phyloP scores from a whole-genome alignment of 2,888 invertebrate genomes.

The Drosophila suboccidentalis region DNA sequence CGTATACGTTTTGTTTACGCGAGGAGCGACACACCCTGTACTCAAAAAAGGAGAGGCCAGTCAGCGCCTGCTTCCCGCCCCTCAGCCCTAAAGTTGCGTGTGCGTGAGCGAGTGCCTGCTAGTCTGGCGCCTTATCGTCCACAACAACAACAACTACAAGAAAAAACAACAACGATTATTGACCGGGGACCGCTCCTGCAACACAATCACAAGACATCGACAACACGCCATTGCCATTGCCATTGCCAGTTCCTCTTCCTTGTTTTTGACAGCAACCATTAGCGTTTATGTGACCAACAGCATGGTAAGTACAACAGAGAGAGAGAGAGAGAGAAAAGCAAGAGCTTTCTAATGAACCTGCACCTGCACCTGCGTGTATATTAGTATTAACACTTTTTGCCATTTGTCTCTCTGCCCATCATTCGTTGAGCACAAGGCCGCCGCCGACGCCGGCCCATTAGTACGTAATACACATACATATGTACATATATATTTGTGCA shows the following conservation, averaged over 20 bases:
- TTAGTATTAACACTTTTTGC: constrained; percentile 36
- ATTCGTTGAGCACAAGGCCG: constrained; percentile 50
- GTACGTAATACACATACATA: constrained; percentile 11
- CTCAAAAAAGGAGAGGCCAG: constrained; percentile 31
- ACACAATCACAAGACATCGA: constrained; percentile 14
- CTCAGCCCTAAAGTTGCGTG: constrained; percentile 1
- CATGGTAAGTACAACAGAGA: constrained; percentile 48
- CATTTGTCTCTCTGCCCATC: constrained; percentile 45
- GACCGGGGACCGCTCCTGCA: constrained; percentile 46
- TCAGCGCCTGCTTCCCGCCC: constrained; percentile 3
- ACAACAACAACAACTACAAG: constrained; percentile 16
- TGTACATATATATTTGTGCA: neutral
- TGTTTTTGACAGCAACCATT: constrained; percentile 36
- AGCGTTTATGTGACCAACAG: constrained; percentile 45
- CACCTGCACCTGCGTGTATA: constrained; percentile 39
- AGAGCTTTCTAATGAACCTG: constrained; percentile 47
- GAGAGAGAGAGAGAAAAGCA: neutral
- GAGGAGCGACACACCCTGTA: constrained; percentile 53
- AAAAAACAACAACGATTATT: constrained; percentile 25
- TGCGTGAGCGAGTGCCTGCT: constrained; percentile 31
- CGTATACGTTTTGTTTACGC: constrained; percentile 48
- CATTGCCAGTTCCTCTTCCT: constrained; percentile 44
- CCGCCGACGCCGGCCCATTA: constrained; percentile 37
- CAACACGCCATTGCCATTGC: constrained; percentile 42
- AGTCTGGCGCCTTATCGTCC: constrained; percentile 40